Conservation (phyloP, 2,888 invertebrate genomes). For the Petrolisthes cinctipes region DNA sequence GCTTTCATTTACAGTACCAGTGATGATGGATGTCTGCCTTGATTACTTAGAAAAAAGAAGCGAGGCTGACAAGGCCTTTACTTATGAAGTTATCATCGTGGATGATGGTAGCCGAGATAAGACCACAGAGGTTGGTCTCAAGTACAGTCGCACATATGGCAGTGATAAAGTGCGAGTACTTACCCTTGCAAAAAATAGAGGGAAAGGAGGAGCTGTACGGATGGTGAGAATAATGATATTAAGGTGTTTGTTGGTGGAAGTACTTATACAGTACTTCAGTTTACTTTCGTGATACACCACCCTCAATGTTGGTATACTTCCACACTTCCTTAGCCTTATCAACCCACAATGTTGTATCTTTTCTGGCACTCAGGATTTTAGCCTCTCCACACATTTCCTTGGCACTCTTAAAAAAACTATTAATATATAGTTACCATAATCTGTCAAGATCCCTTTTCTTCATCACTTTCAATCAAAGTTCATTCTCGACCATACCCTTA, state of each 20-base stretch:
- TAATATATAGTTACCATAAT: too few relatives aligned
- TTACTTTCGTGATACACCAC: not conserved
- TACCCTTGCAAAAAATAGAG: constrained; percentile 87
- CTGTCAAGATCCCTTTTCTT: too few relatives aligned
- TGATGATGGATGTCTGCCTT: constrained; percentile 92
- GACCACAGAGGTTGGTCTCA: constrained; percentile 84
- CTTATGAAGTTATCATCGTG: constrained; percentile 94
- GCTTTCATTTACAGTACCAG: constrained; percentile 76
- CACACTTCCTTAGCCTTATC: too few relatives aligned
- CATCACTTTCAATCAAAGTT: too few relatives aligned
- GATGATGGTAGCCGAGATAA: constrained; percentile 96
- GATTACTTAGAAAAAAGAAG: constrained; percentile 79
- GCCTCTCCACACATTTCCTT: too few relatives aligned
- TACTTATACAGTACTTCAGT: not conserved
- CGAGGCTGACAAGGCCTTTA: constrained; percentile 72
- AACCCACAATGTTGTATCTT: too few relatives aligned
- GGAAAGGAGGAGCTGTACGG: constrained; percentile 97
- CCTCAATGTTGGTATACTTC: not conserved
- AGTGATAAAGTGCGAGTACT: constrained; percentile 86
- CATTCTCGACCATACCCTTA: too few relatives aligned
- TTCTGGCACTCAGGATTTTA: too few relatives aligned
- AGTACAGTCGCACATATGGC: constrained; percentile 81
- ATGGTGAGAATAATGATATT: constrained; percentile 75
- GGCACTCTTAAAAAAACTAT: too few relatives aligned
- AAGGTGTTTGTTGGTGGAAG: not conserved